phyloP scores from a whole-genome alignment of 2,113 vertebrate species.

The Bubo scandiacus region DNA sequence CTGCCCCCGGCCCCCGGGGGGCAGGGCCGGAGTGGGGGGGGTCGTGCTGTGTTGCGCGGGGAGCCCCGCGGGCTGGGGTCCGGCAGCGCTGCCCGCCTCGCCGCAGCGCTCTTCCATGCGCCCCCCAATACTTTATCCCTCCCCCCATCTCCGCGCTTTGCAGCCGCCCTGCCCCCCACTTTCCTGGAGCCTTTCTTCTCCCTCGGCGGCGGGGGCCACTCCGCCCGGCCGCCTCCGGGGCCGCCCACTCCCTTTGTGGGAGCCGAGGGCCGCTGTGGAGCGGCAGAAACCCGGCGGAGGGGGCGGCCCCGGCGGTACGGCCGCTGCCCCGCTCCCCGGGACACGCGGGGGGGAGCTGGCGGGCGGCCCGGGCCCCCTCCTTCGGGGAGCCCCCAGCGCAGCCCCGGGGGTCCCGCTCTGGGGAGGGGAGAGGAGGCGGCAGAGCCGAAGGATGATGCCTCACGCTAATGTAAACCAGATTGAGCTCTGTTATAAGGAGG shows the following conservation, averaged over 20 bases:
- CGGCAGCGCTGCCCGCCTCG: background rate
- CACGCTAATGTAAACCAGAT: background rate
- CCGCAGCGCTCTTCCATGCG: background rate
- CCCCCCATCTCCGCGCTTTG: background rate
- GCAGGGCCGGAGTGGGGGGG: background rate
- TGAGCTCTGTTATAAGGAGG: background rate
- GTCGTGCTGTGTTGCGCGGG: background rate
- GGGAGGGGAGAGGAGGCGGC: background rate
- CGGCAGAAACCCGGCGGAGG: background rate
- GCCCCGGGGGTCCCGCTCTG: background rate
- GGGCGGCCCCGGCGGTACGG: background rate
- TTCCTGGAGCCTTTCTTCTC: background rate
- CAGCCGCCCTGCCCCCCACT: background rate
- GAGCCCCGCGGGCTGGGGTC: background rate
- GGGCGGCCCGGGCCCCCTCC: background rate
- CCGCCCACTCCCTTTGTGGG: slow-evolving; percentile 4
- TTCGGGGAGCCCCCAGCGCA: background rate
- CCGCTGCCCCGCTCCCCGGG: background rate
- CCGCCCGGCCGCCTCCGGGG: background rate
- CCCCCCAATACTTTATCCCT: background rate
- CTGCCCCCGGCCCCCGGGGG: background rate
- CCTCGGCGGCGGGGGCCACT: background rate
- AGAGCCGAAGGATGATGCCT: background rate
- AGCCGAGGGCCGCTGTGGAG: background rate
- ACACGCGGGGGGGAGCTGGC: background rate